These are phyloP conservation scores for Synergus japonicus DNA, from an alignment of 2,888 invertebrate species.

Conservation along the genomic window DNA sequence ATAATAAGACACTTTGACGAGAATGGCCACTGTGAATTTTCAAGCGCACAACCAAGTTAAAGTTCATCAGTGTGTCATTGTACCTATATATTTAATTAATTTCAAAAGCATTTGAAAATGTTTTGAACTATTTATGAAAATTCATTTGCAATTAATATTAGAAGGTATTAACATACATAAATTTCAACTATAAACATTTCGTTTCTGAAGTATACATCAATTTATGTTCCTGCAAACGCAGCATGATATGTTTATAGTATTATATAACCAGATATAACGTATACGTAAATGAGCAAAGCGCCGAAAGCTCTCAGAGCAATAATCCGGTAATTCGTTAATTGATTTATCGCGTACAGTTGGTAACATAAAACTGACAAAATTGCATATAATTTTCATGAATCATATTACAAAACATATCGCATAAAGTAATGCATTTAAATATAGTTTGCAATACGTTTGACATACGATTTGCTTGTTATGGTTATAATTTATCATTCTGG, in stretches of 20 bases:
- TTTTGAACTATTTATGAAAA: too few species aligned
- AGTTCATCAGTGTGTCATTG: neutral
- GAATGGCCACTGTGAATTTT: conserved; percentile 9
- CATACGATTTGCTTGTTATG: neutral
- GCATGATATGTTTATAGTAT: conserved; percentile 50
- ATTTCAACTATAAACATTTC: conserved; percentile 42
- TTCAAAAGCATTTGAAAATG: conserved; percentile 24
- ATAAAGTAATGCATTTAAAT: neutral
- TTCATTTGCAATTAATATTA: conserved; percentile 2
- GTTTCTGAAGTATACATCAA: conserved; percentile 54
- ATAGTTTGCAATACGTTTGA: neutral
- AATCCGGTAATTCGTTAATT: conserved; percentile 74
- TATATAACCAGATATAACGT: conserved; percentile 47
- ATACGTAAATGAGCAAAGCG: conserved; percentile 50
- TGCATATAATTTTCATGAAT: conserved; percentile 50
- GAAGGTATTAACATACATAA: conserved; percentile 34
- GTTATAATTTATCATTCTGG: neutral
- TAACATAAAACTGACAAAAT: conserved; percentile 62
- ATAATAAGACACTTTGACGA: conserved; percentile 34
- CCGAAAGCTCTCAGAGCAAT: conserved; percentile 58
- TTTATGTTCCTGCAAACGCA: conserved; percentile 58
- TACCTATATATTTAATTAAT: neutral
- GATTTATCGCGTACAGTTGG: conserved; percentile 71
- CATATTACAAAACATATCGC: neutral
- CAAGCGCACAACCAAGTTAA: conserved; percentile 9